Percentiles rank a stretch among this genome's conserved stretches.
Conservation (phyloP, 2,797 vertebrate species). For the Sebastes elongatus region DNA sequence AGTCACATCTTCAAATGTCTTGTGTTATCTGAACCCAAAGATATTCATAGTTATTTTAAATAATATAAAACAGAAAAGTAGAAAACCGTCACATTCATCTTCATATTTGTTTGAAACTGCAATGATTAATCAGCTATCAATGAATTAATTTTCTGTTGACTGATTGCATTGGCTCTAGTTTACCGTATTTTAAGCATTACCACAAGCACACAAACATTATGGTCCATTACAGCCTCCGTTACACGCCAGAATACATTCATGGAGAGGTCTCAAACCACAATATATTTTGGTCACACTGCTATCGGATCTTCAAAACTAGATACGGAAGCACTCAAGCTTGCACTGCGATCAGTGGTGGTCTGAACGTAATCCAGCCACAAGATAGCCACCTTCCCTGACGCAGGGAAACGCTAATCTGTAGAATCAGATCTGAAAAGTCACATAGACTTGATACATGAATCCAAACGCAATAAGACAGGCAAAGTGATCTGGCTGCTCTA, state of each 20-base stretch:
- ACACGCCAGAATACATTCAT: constrained; percentile 17
- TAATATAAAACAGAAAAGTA: not conserved
- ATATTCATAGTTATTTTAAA: not conserved
- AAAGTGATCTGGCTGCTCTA: not conserved
- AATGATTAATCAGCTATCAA: not conserved
- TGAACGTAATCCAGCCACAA: constrained; percentile 19
- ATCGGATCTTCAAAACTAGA: constrained; percentile 31
- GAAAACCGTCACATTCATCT: not conserved
- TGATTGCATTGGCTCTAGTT: not conserved
- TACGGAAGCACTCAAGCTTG: constrained; percentile 3
- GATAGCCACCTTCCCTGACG: not conserved
- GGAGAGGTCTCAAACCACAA: constrained; percentile 8
- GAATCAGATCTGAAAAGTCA: constrained; percentile 15
- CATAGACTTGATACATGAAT: not conserved
- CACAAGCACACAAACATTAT: not conserved
- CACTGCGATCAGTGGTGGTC: constrained; percentile 24
- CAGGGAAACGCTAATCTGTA: constrained; percentile 20
- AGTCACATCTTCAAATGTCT: not conserved
- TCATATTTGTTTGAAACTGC: not conserved
- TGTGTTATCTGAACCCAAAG: not conserved
- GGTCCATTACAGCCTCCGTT: not conserved
- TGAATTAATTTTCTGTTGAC: not conserved
- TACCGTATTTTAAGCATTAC: not conserved
- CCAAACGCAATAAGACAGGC: not conserved
- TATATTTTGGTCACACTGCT: constrained; percentile 31